Evolutionary conservation across 2,113 vertebrate genomes (phyloP).

Genomic region (Potamarius usumacintae): DNA sequence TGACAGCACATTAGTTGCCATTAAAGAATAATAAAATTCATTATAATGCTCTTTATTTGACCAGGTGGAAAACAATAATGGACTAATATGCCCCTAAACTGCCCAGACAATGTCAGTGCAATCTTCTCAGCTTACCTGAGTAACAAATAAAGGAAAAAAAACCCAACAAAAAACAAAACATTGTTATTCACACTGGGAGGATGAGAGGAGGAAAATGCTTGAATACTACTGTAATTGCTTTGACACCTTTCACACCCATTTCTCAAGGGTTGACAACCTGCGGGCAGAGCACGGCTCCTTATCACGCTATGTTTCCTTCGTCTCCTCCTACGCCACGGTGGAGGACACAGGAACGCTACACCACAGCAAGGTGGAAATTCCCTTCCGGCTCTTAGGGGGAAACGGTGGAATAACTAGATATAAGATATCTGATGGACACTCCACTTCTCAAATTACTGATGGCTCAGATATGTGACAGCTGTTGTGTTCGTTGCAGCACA

Average conservation of each 20-base stretch:
- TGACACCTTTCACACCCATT: conserved; percentile 70
- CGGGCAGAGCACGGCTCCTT: conserved; percentile 38
- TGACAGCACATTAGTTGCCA: neutral
- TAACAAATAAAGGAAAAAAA: conserved; percentile 30
- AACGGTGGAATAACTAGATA: conserved; percentile 22
- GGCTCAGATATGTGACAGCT: conserved; percentile 30
- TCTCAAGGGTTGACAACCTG: conserved; percentile 56
- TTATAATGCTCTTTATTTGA: neutral
- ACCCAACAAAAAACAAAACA: neutral
- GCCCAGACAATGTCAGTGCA: conserved; percentile 17
- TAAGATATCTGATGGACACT: conserved; percentile 10
- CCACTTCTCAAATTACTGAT: conserved; percentile 6
- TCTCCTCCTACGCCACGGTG: neutral
- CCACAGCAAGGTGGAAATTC: conserved; percentile 30
- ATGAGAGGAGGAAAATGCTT: conserved; percentile 27
- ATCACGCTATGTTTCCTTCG: conserved; percentile 33
- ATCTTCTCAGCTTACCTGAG: conserved; percentile 46
- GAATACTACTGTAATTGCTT: conserved; percentile 70
- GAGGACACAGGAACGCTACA: conserved; percentile 18
- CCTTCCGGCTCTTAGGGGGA: conserved; percentile 5
- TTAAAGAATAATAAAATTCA: neutral
- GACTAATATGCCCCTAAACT: conserved; percentile 16
- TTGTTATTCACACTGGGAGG: conserved; percentile 45
- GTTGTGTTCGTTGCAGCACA: conserved; percentile 2
- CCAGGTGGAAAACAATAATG: conserved; percentile 13